Conservation (phyloP, 2,888 invertebrate species). For the Sinotaia quadrata region DNA sequence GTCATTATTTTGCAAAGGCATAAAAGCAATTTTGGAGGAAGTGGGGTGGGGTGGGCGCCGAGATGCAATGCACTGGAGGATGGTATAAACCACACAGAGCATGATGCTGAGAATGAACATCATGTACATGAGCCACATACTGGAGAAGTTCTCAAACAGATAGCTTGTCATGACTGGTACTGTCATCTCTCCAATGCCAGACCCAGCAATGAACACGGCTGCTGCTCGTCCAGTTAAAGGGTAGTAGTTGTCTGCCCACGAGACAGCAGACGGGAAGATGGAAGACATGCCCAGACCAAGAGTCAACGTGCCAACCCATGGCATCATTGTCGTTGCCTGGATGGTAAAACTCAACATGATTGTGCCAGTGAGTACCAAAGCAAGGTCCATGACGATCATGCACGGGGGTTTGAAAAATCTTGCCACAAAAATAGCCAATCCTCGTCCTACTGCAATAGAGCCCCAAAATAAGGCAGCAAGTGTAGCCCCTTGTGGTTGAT, state of each 20-base stretch:
- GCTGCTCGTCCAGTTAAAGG: slow-evolving; percentile 73
- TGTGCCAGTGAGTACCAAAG: slow-evolving; percentile 63
- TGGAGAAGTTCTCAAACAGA: slow-evolving; percentile 64
- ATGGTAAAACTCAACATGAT: slow-evolving; percentile 66
- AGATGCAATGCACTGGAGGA: slow-evolving; percentile 68
- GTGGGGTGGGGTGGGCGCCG: slow-evolving; percentile 30
- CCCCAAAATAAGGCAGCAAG: slow-evolving; percentile 73
- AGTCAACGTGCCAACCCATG: slow-evolving; percentile 71
- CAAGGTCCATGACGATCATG: slow-evolving; percentile 70
- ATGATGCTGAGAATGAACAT: slow-evolving; percentile 60
- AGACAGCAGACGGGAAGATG: slow-evolving; percentile 73
- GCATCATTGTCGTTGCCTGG: slow-evolving; percentile 49
- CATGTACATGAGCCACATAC: slow-evolving; percentile 70
- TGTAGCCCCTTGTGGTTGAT: slow-evolving; percentile 67
- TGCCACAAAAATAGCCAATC: slow-evolving; percentile 71
- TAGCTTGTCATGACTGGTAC: slow-evolving; percentile 70
- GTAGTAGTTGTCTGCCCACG: slow-evolving; percentile 73
- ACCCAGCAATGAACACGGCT: slow-evolving; percentile 72
- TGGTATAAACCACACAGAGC: slow-evolving; percentile 59
- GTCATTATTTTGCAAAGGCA: slow-evolving; percentile 53
- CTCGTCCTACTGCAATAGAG: slow-evolving; percentile 71
- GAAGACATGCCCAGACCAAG: slow-evolving; percentile 73
- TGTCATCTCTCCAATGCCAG: slow-evolving; percentile 72
- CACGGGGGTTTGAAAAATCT: slow-evolving; percentile 67
- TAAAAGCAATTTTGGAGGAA: slow-evolving; percentile 48